Conservation (phyloP, 2,113 vertebrate genomes). For the Colius striatus region DNA sequence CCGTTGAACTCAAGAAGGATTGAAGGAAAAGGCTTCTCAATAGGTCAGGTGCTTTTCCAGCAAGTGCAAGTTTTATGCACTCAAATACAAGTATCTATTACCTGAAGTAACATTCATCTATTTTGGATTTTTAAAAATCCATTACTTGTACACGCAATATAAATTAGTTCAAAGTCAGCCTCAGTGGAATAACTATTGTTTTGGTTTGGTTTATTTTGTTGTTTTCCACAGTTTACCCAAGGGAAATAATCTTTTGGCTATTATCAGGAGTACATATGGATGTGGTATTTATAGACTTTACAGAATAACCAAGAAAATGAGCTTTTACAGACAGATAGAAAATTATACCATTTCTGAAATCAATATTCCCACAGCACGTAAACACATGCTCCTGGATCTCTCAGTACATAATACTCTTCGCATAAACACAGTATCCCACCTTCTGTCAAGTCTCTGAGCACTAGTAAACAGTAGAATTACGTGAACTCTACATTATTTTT, state of each 20-base stretch:
- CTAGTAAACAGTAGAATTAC: background rate
- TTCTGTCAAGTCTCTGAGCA: background rate
- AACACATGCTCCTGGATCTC: background rate
- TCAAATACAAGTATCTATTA: background rate
- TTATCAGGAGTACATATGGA: background rate
- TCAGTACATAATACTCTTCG: background rate
- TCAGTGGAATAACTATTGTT: background rate
- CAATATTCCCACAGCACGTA: background rate
- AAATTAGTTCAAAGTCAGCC: background rate
- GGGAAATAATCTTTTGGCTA: background rate
- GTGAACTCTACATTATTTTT: background rate
- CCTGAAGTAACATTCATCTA: background rate
- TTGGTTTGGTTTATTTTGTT: too few relatives aligned
- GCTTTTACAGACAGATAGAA: background rate
- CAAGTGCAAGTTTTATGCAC: background rate
- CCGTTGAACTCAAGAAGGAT: background rate
- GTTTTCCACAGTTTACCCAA: background rate
- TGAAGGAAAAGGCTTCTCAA: background rate
- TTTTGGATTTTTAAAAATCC: background rate
- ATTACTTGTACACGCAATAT: background rate
- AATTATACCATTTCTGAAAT: background rate
- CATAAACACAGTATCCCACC: background rate
- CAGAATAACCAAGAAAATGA: background rate
- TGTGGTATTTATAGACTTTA: background rate
- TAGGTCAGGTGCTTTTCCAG: background rate